phyloP scores from a whole-genome alignment of 2,113 vertebrate genomes.

The Varanus salvator region DNA sequence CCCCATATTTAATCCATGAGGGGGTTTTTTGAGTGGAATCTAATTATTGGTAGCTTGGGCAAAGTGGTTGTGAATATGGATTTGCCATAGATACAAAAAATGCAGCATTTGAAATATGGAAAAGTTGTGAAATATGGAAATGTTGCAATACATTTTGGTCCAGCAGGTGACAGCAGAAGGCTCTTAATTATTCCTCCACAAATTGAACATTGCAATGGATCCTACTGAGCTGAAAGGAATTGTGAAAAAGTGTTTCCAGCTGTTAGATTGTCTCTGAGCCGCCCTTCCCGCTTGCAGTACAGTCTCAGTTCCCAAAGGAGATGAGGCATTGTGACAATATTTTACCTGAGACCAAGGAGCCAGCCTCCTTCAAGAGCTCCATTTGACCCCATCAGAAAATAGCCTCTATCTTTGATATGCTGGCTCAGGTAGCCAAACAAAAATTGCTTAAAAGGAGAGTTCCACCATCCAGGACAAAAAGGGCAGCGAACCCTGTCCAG shows the following conservation, averaged over 20 bases:
- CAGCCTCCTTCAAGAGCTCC: neutral
- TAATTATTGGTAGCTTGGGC: no score
- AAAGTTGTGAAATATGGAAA: no score
- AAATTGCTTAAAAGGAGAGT: neutral
- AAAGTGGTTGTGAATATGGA: no score
- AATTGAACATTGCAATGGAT: no score
- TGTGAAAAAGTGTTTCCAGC: neutral
- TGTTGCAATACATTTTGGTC: no score
- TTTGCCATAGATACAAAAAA: no score
- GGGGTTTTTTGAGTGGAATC: no score
- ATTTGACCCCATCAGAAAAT: neutral
- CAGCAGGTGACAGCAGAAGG: no score
- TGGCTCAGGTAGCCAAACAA: neutral
- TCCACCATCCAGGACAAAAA: neutral
- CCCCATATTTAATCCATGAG: no score
- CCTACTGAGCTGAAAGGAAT: neutral
- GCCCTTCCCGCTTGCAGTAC: neutral
- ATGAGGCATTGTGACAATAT: neutral
- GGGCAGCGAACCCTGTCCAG: neutral
- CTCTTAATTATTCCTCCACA: no score
- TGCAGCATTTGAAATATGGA: no score
- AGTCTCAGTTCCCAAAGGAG: neutral
- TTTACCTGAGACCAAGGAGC: neutral
- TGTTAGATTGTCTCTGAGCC: neutral
- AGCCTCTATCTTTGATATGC: neutral